These are phyloP conservation scores for Paracentrotus lividus DNA, from an alignment of 53 echinoderm and acorn worm genomes.

Conservation along the genomic window DNA sequence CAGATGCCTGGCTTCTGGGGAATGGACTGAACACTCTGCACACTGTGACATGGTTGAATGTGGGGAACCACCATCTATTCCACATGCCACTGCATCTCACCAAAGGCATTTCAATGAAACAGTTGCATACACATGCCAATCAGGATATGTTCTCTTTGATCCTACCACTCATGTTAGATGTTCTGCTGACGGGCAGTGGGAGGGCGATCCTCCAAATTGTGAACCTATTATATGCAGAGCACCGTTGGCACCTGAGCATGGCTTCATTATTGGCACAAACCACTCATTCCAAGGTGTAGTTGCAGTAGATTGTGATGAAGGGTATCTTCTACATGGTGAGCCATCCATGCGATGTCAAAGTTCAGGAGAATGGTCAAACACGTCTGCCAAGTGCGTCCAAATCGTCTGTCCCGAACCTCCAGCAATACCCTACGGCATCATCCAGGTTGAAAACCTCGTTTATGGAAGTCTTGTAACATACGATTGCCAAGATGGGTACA, in stretches of 20 bases:
- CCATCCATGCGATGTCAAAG: conserved; percentile 68
- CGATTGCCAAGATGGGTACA: conserved; percentile 81
- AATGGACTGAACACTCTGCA: conserved; percentile 76
- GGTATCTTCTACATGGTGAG: conserved; percentile 73
- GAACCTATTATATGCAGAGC: conserved; percentile 74
- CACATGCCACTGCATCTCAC: conserved; percentile 44
- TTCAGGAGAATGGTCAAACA: conserved; percentile 77
- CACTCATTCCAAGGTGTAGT: conserved; percentile 65
- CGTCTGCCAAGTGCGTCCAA: conserved; percentile 20
- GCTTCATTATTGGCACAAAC: conserved; percentile 68
- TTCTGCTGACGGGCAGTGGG: conserved; percentile 72
- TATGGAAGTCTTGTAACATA: conserved; percentile 70
- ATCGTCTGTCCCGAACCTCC: conserved; percentile 65
- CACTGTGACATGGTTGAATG: conserved; percentile 77
- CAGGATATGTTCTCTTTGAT: conserved; percentile 70
- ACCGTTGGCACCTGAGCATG: conserved; percentile 74
- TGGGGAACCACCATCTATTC: conserved; percentile 75
- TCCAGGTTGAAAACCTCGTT: not conserved
- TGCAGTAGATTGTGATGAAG: conserved; percentile 71
- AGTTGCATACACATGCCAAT: conserved; percentile 79
- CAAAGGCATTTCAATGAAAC: conserved; percentile 68
- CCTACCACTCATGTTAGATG: conserved; percentile 41
- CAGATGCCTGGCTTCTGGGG: conserved; percentile 73
- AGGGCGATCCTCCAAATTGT: conserved; percentile 73
- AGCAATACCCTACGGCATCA: conserved; percentile 55